Conservation (phyloP, 1,140 invertebrate genomes). For the Tribolium madens region DNA sequence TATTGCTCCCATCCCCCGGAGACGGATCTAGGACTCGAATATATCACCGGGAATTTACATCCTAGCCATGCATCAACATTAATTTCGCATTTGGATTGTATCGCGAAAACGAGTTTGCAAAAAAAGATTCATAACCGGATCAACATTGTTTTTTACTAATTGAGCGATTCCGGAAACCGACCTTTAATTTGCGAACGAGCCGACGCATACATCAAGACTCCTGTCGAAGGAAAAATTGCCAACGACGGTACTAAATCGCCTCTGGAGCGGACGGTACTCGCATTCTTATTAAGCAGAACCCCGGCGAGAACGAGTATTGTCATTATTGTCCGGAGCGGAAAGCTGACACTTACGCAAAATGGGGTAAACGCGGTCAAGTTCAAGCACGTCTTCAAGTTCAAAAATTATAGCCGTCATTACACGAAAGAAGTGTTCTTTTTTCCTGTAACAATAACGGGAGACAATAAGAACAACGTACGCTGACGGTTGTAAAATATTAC, state of each 20-base stretch:
- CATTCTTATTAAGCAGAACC: slow-evolving; percentile 17
- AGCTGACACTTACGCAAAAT: too few relatives aligned
- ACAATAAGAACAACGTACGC: slow-evolving; percentile 15
- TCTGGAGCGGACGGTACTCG: background rate
- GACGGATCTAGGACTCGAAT: background rate
- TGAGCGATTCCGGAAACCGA: slow-evolving; percentile 22
- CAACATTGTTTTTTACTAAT: slow-evolving; percentile 16
- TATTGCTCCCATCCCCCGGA: background rate
- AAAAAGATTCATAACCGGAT: slow-evolving; percentile 10
- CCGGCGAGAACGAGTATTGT: too few relatives aligned
- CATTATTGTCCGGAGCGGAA: background rate
- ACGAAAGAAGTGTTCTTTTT: slow-evolving; percentile 10
- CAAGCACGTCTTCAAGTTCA: background rate
- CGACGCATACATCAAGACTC: slow-evolving; percentile 5
- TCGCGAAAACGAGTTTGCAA: background rate
- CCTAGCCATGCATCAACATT: slow-evolving; percentile 16
- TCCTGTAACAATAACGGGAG: slow-evolving; percentile 6
- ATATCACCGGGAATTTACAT: slow-evolving; percentile 14
- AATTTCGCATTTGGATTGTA: slow-evolving; percentile 15
- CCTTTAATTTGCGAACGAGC: slow-evolving; percentile 25
- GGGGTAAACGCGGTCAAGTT: too few relatives aligned
- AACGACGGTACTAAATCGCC: slow-evolving; percentile 29
- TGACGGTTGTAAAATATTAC: slow-evolving; percentile 33
- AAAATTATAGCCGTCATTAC: slow-evolving; percentile 6
- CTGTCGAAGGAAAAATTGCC: slow-evolving; percentile 15